Percentiles rank a stretch among this genome's conserved stretches.
phyloP scores from a whole-genome alignment of 2,888 invertebrate genomes.

The Caenorhabditis uteleia region DNA sequence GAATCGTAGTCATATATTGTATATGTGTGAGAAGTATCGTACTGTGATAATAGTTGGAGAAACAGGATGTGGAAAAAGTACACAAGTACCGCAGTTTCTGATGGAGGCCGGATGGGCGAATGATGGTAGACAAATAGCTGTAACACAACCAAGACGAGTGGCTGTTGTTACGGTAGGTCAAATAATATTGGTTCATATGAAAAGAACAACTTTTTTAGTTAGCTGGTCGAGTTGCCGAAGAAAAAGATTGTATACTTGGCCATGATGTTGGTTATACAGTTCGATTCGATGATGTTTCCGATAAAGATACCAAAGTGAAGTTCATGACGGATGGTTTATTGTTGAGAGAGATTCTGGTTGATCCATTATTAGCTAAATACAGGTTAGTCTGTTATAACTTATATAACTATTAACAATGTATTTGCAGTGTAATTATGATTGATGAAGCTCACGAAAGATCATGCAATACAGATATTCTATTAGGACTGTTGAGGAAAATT shows the following conservation, averaged over 20 bases:
- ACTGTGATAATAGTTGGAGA: constrained; percentile 85
- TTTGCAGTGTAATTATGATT: constrained; percentile 64
- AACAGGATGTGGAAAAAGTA: constrained; percentile 92
- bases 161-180: constrained; percentile 80
- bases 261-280: constrained; percentile 85
- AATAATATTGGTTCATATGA: neutral
- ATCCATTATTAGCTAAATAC: constrained; percentile 88
- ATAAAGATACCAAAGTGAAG: constrained; percentile 74
- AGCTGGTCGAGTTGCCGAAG: constrained; percentile 86
- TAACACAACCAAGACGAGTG: constrained; percentile 90
- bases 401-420: neutral
- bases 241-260: constrained; percentile 82
- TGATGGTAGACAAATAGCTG: constrained; percentile 80
- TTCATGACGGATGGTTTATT: constrained; percentile 96
- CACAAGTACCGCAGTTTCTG: constrained; percentile 87
- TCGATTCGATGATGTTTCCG: constrained; percentile 73
- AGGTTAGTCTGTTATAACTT: constrained; percentile 38
- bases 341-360: constrained; percentile 90
- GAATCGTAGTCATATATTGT: constrained; percentile 85
- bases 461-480: constrained; percentile 87
- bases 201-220: constrained; percentile 71
- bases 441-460: constrained; percentile 86
- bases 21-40: constrained; percentile 87
- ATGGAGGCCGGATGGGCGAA: constrained; percentile 84
- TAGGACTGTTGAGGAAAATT: constrained; percentile 88